These are phyloP conservation scores for Mesorhabditis belari DNA, from an alignment of 2,888 invertebrate species.

Conservation along the genomic window DNA sequence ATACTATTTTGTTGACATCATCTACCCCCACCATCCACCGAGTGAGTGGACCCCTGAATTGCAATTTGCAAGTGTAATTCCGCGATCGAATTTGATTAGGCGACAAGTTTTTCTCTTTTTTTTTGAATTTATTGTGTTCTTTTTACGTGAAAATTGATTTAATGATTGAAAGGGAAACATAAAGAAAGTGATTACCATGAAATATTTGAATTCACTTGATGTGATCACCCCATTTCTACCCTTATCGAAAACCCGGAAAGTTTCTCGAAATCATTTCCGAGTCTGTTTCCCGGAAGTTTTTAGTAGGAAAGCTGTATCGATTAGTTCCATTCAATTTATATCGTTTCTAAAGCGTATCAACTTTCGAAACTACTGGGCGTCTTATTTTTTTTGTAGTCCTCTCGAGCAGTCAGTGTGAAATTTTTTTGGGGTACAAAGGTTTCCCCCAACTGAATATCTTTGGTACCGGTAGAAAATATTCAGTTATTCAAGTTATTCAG, in stretches of 20 bases:
- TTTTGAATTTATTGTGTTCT: background rate
- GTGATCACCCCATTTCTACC: constrained; percentile 42
- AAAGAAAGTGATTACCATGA: constrained; percentile 25
- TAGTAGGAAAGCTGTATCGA: constrained; percentile 37
- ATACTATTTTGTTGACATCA: too few species aligned
- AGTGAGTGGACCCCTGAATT: too few species aligned
- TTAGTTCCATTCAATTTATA: too few species aligned
- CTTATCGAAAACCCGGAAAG: constrained; percentile 43
- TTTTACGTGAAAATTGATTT: background rate
- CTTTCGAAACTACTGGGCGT: too few species aligned
- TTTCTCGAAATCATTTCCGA: constrained; percentile 52
- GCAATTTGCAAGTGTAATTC: background rate
- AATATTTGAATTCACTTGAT: constrained; percentile 42
- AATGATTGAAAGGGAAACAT: background rate
- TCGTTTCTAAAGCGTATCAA: too few species aligned
- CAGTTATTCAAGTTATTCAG: too few species aligned
- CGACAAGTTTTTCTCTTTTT: background rate
- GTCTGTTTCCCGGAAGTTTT: constrained; percentile 42
- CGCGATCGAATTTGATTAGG: background rate
- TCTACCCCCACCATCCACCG: too few species aligned
- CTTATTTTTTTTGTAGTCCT: too few species aligned
- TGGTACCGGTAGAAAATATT: too few species aligned
- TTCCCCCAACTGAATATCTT: too few species aligned
- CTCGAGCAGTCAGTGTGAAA: too few species aligned
- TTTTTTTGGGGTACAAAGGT: too few species aligned